Evolutionary conservation across 92 coral and sea anemone genomes (phyloP), one percentile per base, ranked within the genome.

Genomic region (Zoanthus solanderi): DNA sequence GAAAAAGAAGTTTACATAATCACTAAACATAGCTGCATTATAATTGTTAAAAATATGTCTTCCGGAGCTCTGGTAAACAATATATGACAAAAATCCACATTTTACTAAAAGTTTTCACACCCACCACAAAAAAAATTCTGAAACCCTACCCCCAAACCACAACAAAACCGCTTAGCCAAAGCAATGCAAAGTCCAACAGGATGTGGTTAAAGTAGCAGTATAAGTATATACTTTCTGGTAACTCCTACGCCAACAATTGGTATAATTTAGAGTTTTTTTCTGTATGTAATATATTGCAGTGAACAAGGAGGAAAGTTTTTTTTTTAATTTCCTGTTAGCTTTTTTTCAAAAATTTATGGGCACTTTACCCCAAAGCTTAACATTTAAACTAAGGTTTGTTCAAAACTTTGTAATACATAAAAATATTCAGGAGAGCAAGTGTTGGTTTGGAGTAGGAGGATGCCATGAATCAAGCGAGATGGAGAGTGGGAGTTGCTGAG

Each of bases 101-200:
- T 76, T 18, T 76, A 37, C 63, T 60, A 76, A n/a, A 76, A 54
- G 61, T 42, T 48, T 17, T 11, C 81, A 50, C 82, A 37, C 76
- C 76, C 47, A 31, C 76, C 7, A 7, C 76, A 72, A n/a, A 72
- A 10, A 5, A 18, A 6, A 18, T n/a, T 50, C 66, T 2, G 9
- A 16, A 16, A 76, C 37, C 8, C 23, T 1, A 0, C 6, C 48
- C 68, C 37, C 32, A 77, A 54, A 77, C 37, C 15, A 31, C 42
- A 54, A 75, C 44, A 77, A 7, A 52, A 10, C 11, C 1, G 29
- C 13, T 9, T 8, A 79, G 28, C 50, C 71, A 79, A 60, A 28
- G 66, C 84, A 79, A 47, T 61, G 53, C 17, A 50, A 79, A 16
- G 47, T 7, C 34, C 31, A 34, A 12, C 15, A 42, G 52, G 71